Base-by-base conservation (phyloP, 2,888 invertebrate species). In the Ryuthela nishihirai region DNA sequence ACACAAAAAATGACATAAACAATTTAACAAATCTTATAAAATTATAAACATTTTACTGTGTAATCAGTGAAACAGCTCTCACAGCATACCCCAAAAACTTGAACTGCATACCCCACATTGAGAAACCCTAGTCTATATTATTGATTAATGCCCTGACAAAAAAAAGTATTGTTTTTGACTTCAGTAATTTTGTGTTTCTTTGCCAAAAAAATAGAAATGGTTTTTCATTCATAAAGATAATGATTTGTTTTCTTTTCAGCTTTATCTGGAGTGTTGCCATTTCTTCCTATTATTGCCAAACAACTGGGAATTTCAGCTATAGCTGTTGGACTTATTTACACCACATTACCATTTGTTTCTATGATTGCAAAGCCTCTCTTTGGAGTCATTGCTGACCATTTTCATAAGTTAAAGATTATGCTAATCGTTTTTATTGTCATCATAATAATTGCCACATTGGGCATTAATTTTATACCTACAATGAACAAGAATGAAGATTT, bases 381-480 rank as follows among this genome's bases (percentile, higher is more conserved):
- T 49, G 65, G 67, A 17, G 54, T 47, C 7, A 32, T 65, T 12
- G 67, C 64, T 17, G 67, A 67, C 46, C 52, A 54, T 36, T 54
- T 58, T 32, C 40, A 58, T n/a, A 56, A 49, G 9, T 21, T 62
- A 18, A 58, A 47, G 32, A 20, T 35, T 7, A 25, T 62, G 9
- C 21, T 54, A 20, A 9, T 54, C 6, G 32, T 62, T 23, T 54
- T 58, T 26, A 24, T 62, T n/a, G 42, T 49, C 4, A 38, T 53
- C 5, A 50, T 50, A 24, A 54, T 54, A 44, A 32, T 60, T 7
- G n/a, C n/a, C n/a, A n/a, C n/a, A n/a, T n/a, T n/a, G n/a, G n/a
- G n/a, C n/a, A n/a, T n/a, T n/a, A n/a, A n/a, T n/a, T n/a, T n/a
- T n/a, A n/a, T n/a, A n/a, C n/a, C n/a, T n/a, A n/a, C n/a, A n/a